Evolutionary conservation across 2,888 invertebrate species (phyloP), one percentile per base, ranked within the genome.

Genomic region (Alentia gelatinosa): DNA sequence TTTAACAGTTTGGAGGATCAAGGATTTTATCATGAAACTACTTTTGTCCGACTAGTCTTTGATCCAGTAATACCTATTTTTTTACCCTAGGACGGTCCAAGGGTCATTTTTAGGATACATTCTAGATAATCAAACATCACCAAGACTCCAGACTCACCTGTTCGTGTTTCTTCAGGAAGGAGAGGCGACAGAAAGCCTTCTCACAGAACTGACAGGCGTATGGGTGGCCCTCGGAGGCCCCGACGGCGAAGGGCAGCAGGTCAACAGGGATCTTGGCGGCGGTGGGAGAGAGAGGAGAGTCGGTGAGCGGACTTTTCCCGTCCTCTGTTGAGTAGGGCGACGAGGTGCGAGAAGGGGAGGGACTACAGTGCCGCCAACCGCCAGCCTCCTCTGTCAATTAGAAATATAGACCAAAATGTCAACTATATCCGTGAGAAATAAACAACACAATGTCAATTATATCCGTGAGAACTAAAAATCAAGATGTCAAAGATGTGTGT

Each of bases 141-240:
- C n/a, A n/a, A 47, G 15, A 19, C 19, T 63, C 5, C 35, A 7
- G 86, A 40, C 56, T 84, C 96, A 98, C 98, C 98, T 98, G 98
- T 96, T 98, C 98, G 97, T 98, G 98, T 96, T 98, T 98, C 96
- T 98, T 98, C 94, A 98, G 97, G 96, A 98, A 98, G 93, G 98
- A 98, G 93, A 98, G 97, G 94, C 98, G 97, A 30, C 98, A 98
- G 96, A 98, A 98, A 93, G 98, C 98, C 96, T 98, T 98, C 95
- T 98, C 98, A 97, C 98, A 98, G 97, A 98, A 98, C 96, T 98
- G 98, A 96, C 98, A 98, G 95, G 98, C 97, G 97, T 98, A 98
- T 92, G 98, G 98, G 93, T 98, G 98, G 96, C 97, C 97, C 94
- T 97, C 97, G 33, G 97, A 97, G 92, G 97, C 97, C 84, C 97